A percentile compares a stretch with the other conserved stretches of the same genome.
Evolutionary conservation across 2,888 invertebrate species (phyloP).

Genomic region (Microplitis deprimator): DNA sequence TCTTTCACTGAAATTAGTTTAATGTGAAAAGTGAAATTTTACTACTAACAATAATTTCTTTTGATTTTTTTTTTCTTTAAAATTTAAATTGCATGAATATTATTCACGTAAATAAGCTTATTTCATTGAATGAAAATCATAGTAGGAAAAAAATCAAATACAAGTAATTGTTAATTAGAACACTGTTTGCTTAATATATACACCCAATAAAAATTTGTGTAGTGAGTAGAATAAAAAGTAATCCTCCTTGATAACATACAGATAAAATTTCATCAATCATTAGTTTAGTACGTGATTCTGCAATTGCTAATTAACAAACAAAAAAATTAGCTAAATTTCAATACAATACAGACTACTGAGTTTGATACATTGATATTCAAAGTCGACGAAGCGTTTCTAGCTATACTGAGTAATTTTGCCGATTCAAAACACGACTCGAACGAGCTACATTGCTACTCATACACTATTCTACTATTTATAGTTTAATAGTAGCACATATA

Average conservation of each 20-base stretch:
- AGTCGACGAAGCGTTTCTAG: constrained; percentile 32
- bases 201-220: background rate
- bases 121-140: no score
- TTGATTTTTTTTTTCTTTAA: no score
- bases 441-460: constrained; percentile 34
- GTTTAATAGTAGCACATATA: background rate
- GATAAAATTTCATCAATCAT: background rate
- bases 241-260: background rate
- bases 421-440: constrained; percentile 31
- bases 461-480: background rate
- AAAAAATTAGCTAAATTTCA: constrained; percentile 12
- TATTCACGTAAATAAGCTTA: no score
- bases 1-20: no score
- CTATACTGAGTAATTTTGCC: constrained; percentile 35
- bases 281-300: background rate
- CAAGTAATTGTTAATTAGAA: no score
- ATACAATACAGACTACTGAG: constrained; percentile 17
- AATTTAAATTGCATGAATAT: no score
- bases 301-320: background rate
- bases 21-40: no score
- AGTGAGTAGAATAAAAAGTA: background rate
- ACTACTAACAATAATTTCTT: no score
- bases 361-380: constrained; percentile 37
- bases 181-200: background rate
- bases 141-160: no score